Base-by-base conservation (phyloP, 2,888 invertebrate species). In the Scaptomyza reducta region DNA sequence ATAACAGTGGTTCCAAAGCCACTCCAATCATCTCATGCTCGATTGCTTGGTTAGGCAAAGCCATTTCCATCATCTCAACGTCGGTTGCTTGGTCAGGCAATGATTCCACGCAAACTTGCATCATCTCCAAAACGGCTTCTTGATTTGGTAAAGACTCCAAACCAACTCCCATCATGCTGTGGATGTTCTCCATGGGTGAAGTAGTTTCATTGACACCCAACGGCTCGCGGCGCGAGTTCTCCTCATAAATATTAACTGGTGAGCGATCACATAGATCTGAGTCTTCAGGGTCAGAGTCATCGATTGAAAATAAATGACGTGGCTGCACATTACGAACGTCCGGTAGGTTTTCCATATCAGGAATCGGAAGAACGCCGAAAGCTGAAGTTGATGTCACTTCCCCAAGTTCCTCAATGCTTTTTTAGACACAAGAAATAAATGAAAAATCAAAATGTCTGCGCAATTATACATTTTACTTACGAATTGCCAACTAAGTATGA, bases 401-500 rank as follows among this genome's bases (percentile, higher is more conserved):
- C 16, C 0, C 5, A 16, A 40, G 4, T 16, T 16, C 10, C 16
- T 40, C 16, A 10, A 10, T 0, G 10, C 40, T 40, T 16, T 16
- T 38, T 14, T 9, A 16, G 3, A 9, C 3, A 38, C 9, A 40
- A 10, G 3, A 16, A 16, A 3, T 9, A 0, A 16, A 40, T 22
- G 10, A 10, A 16, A 40, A 1, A 16, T 9, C 4, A 40, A 40
- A 16, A 27, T 7, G 1, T 27, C 7, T 4, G 22, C 2, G 9
- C 10, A 14, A 11, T 4, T 22, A 16, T 10, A 6, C 13, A 11
- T 33, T n/a, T 2, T 3, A 64, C 77, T 61, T 63, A 79, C 79
- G 74, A 67, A 3, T 64, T 49, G 11, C 55, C 55, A 13, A 60
- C 50, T 14, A 74, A 40, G 13, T 70, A 58, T n/a, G n/a, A n/a